Conservation (phyloP, 1,140 invertebrate species). For the Spodoptera frugiperda region DNA sequence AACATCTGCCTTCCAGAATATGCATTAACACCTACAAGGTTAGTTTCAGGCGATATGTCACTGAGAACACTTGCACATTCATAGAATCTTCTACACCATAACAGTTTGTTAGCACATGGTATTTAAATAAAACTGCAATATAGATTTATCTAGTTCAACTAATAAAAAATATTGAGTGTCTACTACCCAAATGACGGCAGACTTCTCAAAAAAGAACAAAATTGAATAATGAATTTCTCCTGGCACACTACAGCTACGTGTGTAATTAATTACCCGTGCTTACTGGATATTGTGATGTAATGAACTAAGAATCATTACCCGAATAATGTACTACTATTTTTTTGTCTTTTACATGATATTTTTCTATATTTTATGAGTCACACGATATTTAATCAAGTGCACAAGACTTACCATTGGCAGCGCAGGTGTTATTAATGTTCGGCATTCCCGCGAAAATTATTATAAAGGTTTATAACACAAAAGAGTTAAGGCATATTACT, state of each 20-base stretch:
- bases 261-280: neutral
- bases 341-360: neutral
- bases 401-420: conserved; percentile 75
- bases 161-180: neutral
- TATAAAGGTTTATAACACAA: conserved; percentile 60
- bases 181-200: neutral
- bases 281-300: neutral
- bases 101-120: too few species aligned
- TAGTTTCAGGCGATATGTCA: too few species aligned
- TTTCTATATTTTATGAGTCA: conserved; percentile 56
- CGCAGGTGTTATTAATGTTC: conserved; percentile 76
- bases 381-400: conserved; percentile 58
- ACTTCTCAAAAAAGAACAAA: conserved; percentile 5
- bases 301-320: neutral
- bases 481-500: conserved; percentile 81
- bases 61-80: too few species aligned
- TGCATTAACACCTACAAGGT: too few species aligned
- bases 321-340: neutral
- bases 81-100: too few species aligned
- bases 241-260: neutral
- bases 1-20: too few species aligned
- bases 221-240: neutral
- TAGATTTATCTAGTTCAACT: too few species aligned
- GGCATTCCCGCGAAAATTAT: conserved; percentile 71
- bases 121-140: too few species aligned